Evolutionary conservation across 2,797 vertebrate genomes (phyloP).

Genomic region (Pagetopsis macropterus): DNA sequence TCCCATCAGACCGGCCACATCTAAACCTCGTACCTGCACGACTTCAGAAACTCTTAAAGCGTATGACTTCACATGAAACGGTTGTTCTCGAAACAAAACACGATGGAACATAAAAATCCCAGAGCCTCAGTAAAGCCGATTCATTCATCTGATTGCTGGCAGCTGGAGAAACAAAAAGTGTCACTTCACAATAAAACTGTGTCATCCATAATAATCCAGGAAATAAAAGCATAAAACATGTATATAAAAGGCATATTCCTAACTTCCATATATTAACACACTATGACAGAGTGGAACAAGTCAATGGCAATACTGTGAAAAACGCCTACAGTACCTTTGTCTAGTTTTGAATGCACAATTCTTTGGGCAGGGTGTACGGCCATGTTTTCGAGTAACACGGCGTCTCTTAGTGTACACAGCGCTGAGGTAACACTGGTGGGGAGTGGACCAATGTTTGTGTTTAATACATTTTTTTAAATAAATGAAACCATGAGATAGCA

Average conservation of each 20-base stretch:
- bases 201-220: neutral
- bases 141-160: constrained; percentile 5
- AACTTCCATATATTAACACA: neutral
- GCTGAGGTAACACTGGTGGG: neutral
- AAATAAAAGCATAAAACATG: neutral
- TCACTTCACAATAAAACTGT: neutral
- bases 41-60: constrained; percentile 17
- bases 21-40: constrained; percentile 22
- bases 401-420: neutral
- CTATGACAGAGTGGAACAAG: neutral
- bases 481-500: neutral
- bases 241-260: constrained; percentile 7
- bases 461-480: constrained; percentile 15
- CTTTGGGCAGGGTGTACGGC: neutral
- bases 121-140: constrained; percentile 11
- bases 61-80: constrained; percentile 13
- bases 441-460: neutral
- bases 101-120: neutral
- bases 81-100: neutral
- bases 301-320: neutral
- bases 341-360: neutral
- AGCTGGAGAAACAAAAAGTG: neutral
- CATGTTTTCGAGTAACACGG: neutral
- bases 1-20: constrained; percentile 8
- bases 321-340: neutral